These are phyloP conservation scores for Arothron firmamentum DNA, from an alignment of 2,113 vertebrate species.

Conservation along the genomic window DNA sequence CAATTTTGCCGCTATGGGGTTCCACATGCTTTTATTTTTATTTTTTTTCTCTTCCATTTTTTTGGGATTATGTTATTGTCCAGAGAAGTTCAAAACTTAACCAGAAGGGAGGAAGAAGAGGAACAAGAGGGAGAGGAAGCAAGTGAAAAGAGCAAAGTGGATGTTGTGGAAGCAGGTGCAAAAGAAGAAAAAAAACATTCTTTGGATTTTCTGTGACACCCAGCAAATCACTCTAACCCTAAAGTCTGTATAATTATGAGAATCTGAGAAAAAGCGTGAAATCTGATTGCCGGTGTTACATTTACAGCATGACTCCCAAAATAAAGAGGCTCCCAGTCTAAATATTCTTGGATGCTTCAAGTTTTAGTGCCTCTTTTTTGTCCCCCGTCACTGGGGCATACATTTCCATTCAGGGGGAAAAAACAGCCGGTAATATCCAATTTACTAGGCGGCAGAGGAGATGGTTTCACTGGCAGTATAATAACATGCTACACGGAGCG, in stretches of 20 bases:
- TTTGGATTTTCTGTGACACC: conserved; percentile 62
- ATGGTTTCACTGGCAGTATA: conserved; percentile 75
- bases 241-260: conserved; percentile 72
- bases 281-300: conserved; percentile 73
- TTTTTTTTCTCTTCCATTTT: not conserved
- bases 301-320: conserved; percentile 62
- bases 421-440: conserved; percentile 80
- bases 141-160: not conserved
- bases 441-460: conserved; percentile 73
- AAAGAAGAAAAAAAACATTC: conserved; percentile 31
- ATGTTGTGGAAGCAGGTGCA: conserved; percentile 58
- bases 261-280: conserved; percentile 71
- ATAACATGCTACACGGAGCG: conserved; percentile 77
- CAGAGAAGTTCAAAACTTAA: conserved; percentile 26
- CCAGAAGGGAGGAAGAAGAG: conserved; percentile 1
- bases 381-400: conserved; percentile 58
- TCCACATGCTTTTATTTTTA: conserved; percentile 38
- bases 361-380: conserved; percentile 62
- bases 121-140: conserved; percentile 5
- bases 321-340: conserved; percentile 72
- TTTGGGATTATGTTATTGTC: conserved; percentile 22
- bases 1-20: conserved; percentile 21
- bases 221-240: conserved; percentile 64
- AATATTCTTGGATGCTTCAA: conserved; percentile 69
- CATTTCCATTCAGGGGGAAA: conserved; percentile 73